Evolutionary conservation across 2,113 vertebrate genomes (phyloP).

Genomic region (Callospermophilus lateralis): DNA sequence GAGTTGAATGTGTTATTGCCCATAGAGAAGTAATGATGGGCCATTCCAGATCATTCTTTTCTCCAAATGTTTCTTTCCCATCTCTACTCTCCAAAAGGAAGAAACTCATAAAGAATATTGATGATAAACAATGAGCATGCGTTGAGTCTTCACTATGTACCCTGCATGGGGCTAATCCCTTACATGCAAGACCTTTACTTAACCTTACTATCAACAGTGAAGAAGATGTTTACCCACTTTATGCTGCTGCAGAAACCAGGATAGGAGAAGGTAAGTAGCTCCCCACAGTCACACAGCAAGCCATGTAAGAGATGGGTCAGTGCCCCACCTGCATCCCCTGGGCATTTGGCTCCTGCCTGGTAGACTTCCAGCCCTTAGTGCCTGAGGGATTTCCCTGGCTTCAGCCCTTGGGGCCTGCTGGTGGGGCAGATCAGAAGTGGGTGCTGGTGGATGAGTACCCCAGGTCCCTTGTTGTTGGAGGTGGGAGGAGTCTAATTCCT

Average conservation of each 20-base stretch:
- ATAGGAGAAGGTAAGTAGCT: constrained; percentile 8
- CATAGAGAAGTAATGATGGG: neutral
- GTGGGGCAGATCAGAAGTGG: neutral
- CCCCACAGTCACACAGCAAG: constrained; percentile 28
- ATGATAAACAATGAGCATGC: neutral
- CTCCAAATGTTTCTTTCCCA: neutral
- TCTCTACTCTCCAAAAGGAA: neutral
- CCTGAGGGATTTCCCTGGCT: constrained; percentile 19
- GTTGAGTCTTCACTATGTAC: neutral
- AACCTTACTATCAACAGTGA: neutral
- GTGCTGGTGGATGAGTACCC: neutral
- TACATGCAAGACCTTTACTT: neutral
- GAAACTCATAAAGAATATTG: neutral
- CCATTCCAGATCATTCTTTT: neutral
- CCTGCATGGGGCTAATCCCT: neutral
- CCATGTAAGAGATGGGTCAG: neutral
- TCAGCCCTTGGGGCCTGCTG: neutral
- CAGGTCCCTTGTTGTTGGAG: neutral
- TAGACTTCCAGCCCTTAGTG: neutral
- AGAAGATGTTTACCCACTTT: neutral
- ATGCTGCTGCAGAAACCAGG: neutral
- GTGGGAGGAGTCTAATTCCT: too few relatives aligned
- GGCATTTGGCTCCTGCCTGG: neutral
- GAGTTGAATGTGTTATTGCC: neutral
- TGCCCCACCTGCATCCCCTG: neutral